Evolutionary conservation across 2,888 invertebrate genomes (phyloP).

Genomic region (Drosophila kambysellisi): DNA sequence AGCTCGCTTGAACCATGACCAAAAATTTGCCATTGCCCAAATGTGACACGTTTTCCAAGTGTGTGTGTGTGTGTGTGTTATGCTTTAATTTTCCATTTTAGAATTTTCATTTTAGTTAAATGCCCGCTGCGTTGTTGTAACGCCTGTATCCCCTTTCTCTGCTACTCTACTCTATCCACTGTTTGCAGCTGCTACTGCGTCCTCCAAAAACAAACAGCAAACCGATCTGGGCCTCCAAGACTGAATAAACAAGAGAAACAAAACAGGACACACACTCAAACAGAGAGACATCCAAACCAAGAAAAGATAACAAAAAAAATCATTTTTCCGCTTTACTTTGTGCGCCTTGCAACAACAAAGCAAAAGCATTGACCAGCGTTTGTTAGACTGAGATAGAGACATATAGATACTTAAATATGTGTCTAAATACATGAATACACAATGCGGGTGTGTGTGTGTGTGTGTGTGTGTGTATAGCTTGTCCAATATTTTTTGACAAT

Average conservation of each 20-base stretch:
- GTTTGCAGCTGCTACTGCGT: conserved; percentile 6
- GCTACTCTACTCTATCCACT: background rate
- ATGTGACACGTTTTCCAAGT: conserved; percentile 20
- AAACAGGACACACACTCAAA: conserved; percentile 50
- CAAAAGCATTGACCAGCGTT: conserved; percentile 66
- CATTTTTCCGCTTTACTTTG: conserved; percentile 64
- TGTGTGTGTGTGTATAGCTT: conserved; percentile 1
- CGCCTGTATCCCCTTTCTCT: background rate
- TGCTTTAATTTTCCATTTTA: conserved; percentile 70
- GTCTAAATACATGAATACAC: background rate
- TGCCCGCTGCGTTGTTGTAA: conserved; percentile 29
- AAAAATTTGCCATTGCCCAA: conserved; percentile 37
- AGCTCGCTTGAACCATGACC: conserved; percentile 34
- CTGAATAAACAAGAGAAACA: conserved; percentile 72
- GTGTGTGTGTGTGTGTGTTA: conserved; percentile 39
- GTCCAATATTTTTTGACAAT: conserved; percentile 67
- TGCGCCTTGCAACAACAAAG: conserved; percentile 16
- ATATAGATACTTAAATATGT: conserved; percentile 3
- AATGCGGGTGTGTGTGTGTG: conserved; percentile 12
- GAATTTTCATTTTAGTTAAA: conserved; percentile 39
- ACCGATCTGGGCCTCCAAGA: conserved; percentile 56
- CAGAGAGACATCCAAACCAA: background rate
- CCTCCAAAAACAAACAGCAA: conserved; percentile 53
- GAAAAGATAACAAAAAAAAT: conserved; percentile 50
- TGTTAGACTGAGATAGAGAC: conserved; percentile 22